Percentiles rank a stretch among this genome's conserved stretches.
Conservation (phyloP, 2,888 invertebrate genomes). For the Amphiduros pacificus region DNA sequence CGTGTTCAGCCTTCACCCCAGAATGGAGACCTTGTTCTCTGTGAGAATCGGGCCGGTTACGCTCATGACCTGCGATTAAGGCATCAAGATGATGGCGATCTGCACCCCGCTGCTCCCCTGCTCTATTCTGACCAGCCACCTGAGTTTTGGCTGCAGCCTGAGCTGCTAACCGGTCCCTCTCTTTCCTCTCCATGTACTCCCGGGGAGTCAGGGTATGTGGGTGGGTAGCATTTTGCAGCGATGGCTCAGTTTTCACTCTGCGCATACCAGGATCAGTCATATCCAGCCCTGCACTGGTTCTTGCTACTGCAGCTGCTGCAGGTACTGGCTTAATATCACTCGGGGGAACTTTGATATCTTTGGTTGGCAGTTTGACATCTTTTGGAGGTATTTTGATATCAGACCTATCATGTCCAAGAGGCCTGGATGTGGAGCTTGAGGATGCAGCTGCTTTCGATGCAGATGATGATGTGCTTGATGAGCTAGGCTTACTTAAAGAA, state of each 20-base stretch:
- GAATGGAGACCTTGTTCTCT: not conserved
- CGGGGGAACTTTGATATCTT: too few relatives aligned
- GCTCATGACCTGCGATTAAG: not conserved
- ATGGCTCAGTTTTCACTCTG: slow-evolving; percentile 20
- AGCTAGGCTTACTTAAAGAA: too few relatives aligned
- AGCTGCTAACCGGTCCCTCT: slow-evolving; percentile 8
- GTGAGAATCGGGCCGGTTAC: not conserved
- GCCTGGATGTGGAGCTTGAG: too few relatives aligned
- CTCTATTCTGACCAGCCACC: not conserved
- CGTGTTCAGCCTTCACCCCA: not conserved
- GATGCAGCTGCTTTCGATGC: too few relatives aligned
- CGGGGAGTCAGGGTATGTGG: slow-evolving; percentile 15
- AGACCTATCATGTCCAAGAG: too few relatives aligned
- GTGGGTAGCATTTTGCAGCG: not conserved
- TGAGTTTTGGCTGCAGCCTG: not conserved
- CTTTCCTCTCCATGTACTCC: slow-evolving; percentile 19
- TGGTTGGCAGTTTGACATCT: too few relatives aligned
- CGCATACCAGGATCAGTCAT: too few relatives aligned
- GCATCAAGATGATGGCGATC: not conserved
- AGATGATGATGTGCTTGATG: too few relatives aligned
- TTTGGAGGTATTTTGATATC: too few relatives aligned
- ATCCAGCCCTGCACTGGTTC: too few relatives aligned
- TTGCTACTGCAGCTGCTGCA: too few relatives aligned
- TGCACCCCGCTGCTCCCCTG: not conserved
- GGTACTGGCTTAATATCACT: too few relatives aligned